Base-by-base conservation (phyloP, 2,888 invertebrate genomes). In the Apotomis capreana region DNA sequence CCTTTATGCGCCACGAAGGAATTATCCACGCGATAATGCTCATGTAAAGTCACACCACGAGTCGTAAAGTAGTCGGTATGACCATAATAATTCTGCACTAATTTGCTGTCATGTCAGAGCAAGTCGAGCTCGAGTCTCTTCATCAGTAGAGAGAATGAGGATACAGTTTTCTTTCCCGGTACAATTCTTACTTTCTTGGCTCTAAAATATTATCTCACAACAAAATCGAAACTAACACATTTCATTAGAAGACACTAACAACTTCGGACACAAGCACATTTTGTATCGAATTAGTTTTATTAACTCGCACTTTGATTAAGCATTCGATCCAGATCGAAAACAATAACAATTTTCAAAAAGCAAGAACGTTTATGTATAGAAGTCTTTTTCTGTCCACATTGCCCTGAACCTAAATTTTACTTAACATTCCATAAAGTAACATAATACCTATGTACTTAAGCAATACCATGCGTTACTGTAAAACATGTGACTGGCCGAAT, bases 11-110 rank as follows among this genome's bases (percentile, higher is more conserved):
- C 78, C 74, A 81, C 81, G 82, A 75, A 78, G 79, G 81, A 88
- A 90, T 90, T 90, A 87, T 87, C 74, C 87, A 90, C 89, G 90
- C 89, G 83, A 84, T 87, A 87, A 88, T 86, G 83, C 82, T 82
- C 86, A 86, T 86, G 83, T 82, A 85, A 84, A 84, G 85, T 83
- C 78, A 80, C 79, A 79, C 78, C 74, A 74, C 74, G 75, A 75
- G 76, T 78, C 80, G 80, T 80, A 81, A 80, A 80, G 79, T 80
- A 52, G 51, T 54, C 51, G n/a, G 46, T 57, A 55, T 49, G 55
- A 55, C 51, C 37, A 61, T 68, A 57, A 40, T 51, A 61, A 51
- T 51, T 26, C 61, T 65, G 10, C 9, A 61, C 67, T 68, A 68
- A 68, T 68, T 57, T 36, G 51, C 36, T 54, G 51, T 60, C 46